phyloP scores from a whole-genome alignment of 2,113 vertebrate species.

The Sapayoa aenigma region DNA sequence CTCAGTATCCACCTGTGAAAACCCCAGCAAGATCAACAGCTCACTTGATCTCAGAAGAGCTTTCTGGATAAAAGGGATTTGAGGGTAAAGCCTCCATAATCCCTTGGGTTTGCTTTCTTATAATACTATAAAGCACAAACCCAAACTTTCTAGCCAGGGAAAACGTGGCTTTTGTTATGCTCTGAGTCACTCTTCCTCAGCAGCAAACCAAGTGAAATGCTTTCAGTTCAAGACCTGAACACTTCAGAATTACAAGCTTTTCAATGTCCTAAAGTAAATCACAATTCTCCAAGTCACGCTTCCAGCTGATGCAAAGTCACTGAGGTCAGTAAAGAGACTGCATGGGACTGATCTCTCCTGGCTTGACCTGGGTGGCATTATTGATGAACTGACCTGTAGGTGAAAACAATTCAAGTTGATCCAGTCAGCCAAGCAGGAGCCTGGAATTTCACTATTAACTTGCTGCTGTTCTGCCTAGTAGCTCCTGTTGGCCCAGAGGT shows the following conservation, averaged over 20 bases:
- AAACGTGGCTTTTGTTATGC: slow-evolving; percentile 61
- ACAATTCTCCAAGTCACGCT: background rate
- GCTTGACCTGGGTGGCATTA: background rate
- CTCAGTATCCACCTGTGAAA: background rate
- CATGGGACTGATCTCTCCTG: background rate
- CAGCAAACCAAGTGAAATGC: slow-evolving; percentile 51
- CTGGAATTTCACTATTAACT: background rate
- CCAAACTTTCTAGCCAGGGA: slow-evolving; percentile 60
- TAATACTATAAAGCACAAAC: slow-evolving; percentile 48
- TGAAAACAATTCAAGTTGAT: background rate
- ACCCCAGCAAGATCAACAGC: background rate
- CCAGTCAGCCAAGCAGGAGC: background rate
- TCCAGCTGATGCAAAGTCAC: background rate
- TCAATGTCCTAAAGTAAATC: slow-evolving; percentile 22
- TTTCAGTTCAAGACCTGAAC: slow-evolving; percentile 34
- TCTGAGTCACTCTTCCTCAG: slow-evolving; percentile 60
- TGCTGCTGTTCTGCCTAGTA: background rate
- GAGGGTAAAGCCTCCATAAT: slow-evolving; percentile 40
- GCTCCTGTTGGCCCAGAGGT: background rate
- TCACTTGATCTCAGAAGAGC: slow-evolving; percentile 23
- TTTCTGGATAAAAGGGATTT: slow-evolving; percentile 53
- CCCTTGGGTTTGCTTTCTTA: slow-evolving; percentile 49
- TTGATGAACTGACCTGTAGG: background rate
- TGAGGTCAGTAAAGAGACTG: background rate
- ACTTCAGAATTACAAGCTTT: slow-evolving; percentile 35